phyloP scores from a whole-genome alignment of 2,113 vertebrate genomes.

The Macrotis lagotis region DNA sequence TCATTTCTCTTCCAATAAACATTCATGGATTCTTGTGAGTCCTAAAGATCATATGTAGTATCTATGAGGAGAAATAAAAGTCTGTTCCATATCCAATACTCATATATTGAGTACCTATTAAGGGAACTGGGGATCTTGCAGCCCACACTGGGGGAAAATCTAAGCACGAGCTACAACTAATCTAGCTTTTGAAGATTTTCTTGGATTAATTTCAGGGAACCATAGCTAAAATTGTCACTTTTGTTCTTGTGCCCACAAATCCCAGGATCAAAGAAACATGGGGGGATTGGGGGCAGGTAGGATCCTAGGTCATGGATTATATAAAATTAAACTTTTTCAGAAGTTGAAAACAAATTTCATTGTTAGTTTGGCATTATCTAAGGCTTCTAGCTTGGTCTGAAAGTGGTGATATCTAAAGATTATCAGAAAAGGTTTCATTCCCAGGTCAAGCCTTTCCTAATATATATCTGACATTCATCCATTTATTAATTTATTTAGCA shows the following conservation, averaged over 20 bases:
- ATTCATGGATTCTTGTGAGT: neutral
- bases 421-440: neutral
- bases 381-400: neutral
- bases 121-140: neutral
- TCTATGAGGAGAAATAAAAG: neutral
- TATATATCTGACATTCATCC: neutral
- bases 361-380: neutral
- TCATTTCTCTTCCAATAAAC: neutral
- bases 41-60: neutral
- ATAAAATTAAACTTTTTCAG: neutral
- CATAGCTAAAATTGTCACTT: neutral
- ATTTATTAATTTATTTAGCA: neutral
- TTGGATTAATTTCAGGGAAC: neutral
- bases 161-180: neutral
- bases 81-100: neutral
- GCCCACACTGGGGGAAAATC: neutral
- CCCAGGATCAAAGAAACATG: neutral
- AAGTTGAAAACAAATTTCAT: neutral
- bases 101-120: neutral
- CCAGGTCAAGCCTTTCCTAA: neutral
- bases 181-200: neutral
- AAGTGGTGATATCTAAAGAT: neutral
- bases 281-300: neutral
- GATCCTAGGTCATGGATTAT: neutral
- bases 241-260: neutral